These are phyloP conservation scores for Whitmania pigra DNA, from an alignment of 1,140 invertebrate genomes.

Conservation along the genomic window DNA sequence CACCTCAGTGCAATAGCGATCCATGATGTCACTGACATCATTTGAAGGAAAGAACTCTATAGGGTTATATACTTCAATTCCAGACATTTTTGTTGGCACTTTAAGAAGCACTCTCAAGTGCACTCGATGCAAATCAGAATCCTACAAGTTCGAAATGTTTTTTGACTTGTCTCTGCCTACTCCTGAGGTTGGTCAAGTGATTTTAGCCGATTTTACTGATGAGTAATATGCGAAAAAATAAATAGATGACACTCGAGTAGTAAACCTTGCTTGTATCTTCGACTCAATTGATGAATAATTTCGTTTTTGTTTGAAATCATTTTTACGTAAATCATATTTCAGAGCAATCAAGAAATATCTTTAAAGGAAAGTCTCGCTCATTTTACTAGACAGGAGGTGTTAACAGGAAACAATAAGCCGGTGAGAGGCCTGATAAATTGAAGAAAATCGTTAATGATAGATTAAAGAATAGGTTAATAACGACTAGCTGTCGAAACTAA, in stretches of 20 bases:
- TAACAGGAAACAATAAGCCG: background rate
- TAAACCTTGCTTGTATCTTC: background rate
- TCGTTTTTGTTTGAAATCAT: background rate
- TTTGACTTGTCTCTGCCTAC: background rate
- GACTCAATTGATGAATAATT: background rate
- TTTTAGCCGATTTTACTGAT: background rate
- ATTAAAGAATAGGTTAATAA: too few species aligned
- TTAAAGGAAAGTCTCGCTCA: background rate
- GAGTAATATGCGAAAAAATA: background rate
- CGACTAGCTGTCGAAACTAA: too few species aligned
- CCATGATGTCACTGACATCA: too few species aligned
- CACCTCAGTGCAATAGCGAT: too few species aligned
- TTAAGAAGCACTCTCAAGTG: constrained; percentile 10
- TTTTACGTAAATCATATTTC: background rate
- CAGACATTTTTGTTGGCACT: constrained; percentile 10
- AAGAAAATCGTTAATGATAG: too few species aligned
- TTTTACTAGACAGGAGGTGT: background rate
- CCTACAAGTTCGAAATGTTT: background rate
- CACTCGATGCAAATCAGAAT: constrained; percentile 2
- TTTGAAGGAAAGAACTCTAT: too few species aligned
- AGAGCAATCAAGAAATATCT: background rate
- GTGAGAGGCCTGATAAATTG: background rate
- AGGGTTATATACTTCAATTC: background rate
- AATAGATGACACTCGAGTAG: background rate
- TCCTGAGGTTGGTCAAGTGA: background rate